Conservation (phyloP, 2,113 vertebrate genomes). For the Chunga burmeisteri region DNA sequence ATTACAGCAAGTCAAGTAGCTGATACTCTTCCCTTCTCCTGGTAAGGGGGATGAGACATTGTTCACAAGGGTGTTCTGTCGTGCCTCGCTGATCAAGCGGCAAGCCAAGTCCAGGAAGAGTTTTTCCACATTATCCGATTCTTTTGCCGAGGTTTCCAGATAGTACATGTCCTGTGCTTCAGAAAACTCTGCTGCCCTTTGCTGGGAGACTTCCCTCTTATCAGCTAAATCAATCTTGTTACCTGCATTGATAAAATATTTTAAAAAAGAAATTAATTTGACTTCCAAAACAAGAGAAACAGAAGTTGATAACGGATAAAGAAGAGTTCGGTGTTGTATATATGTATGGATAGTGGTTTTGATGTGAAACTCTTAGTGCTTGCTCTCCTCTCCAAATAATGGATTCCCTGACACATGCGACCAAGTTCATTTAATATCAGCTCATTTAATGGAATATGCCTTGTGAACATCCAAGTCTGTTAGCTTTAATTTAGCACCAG, state of each 20-base stretch:
- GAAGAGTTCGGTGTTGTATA: neutral
- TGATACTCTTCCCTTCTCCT: constrained; percentile 96
- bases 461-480: neutral
- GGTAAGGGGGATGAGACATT: constrained; percentile 92
- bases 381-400: neutral
- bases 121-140: constrained; percentile 98
- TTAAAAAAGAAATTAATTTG: constrained; percentile 26
- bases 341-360: neutral
- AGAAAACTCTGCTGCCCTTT: constrained; percentile 94
- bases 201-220: constrained; percentile 92
- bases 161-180: constrained; percentile 96
- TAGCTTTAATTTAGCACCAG: constrained; percentile 1
- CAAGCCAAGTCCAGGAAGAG: constrained; percentile 98
- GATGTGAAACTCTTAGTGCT: neutral
- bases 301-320: neutral
- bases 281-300: neutral
- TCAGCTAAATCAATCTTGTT: constrained; percentile 98
- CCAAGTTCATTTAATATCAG: neutral
- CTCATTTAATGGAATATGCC: neutral
- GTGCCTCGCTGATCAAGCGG: constrained; percentile 92
- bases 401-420: neutral
- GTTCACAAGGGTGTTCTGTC: constrained; percentile 96
- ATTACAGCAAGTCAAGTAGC: constrained; percentile 98
- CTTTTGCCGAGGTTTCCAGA: constrained; percentile 97
- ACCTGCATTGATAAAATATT: constrained; percentile 75